Evolutionary conservation across 2,888 invertebrate species (phyloP).

Genomic region (Morpho deidamia): DNA sequence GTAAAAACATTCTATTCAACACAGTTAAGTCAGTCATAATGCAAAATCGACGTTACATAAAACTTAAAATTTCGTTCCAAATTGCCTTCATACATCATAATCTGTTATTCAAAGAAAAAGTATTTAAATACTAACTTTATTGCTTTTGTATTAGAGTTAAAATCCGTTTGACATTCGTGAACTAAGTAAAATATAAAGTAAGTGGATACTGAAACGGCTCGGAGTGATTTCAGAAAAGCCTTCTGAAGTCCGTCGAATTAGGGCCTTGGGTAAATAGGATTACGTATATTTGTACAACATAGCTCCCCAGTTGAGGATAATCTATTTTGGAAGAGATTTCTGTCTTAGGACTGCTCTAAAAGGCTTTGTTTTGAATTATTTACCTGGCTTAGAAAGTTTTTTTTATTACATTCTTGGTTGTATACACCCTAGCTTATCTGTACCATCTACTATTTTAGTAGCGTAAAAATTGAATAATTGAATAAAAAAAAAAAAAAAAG

Average conservation of each 20-base stretch:
- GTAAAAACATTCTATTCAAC: conserved; percentile 3
- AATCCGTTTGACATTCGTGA: background rate
- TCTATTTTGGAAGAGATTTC: conserved; percentile 27
- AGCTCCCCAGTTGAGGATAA: conserved; percentile 23
- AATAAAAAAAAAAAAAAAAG: too few relatives aligned
- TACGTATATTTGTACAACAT: conserved; percentile 30
- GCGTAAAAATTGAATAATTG: too few relatives aligned
- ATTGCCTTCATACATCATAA: conserved; percentile 12
- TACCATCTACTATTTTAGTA: too few relatives aligned
- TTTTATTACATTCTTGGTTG: conserved; percentile 1
- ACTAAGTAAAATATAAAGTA: conserved; percentile 10
- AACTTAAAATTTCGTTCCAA: conserved; percentile 4
- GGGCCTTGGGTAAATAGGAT: conserved; percentile 31
- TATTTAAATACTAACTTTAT: conserved; percentile 9
- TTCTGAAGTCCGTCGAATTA: conserved; percentile 27
- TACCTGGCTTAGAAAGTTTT: conserved; percentile 13
- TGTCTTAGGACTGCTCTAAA: conserved; percentile 12
- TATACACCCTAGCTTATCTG: too few relatives aligned
- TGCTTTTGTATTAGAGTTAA: background rate
- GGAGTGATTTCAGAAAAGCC: conserved; percentile 27
- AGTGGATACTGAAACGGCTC: conserved; percentile 22
- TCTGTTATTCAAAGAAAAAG: conserved; percentile 1
- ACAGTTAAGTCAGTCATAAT: background rate
- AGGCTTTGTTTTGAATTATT: conserved; percentile 12
- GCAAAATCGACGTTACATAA: conserved; percentile 1